Conservation (phyloP, 2,797 vertebrate genomes). For the Pangasius larnaudii region DNA sequence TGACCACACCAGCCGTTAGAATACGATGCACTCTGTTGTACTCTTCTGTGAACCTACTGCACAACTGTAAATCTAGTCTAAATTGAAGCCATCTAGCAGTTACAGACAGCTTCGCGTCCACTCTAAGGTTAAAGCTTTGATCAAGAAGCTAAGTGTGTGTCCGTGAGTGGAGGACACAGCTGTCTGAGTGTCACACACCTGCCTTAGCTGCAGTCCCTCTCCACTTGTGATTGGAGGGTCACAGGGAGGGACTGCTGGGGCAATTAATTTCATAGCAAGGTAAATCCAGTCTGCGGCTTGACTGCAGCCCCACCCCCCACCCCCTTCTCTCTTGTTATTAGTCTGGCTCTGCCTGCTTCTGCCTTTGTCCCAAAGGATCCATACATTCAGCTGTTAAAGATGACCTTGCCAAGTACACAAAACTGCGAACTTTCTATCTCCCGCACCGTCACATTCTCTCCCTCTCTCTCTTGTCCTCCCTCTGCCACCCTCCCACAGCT, state of each 20-base stretch:
- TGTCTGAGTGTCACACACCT: slow-evolving; percentile 36
- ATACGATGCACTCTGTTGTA: background rate
- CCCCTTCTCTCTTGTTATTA: slow-evolving; percentile 59
- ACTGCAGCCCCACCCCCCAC: slow-evolving; percentile 26
- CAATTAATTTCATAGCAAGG: slow-evolving; percentile 67
- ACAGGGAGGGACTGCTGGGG: slow-evolving; percentile 57
- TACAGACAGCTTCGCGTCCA: background rate
- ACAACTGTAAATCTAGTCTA: background rate
- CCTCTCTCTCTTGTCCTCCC: slow-evolving; percentile 42
- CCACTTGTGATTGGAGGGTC: slow-evolving; percentile 48
- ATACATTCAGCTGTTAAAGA: slow-evolving; percentile 64
- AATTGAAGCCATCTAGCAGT: background rate
- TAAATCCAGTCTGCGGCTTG: slow-evolving; percentile 58
- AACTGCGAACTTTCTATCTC: slow-evolving; percentile 62
- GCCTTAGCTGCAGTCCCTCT: slow-evolving; percentile 41
- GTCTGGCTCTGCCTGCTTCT: slow-evolving; percentile 62
- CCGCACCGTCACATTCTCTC: slow-evolving; percentile 41
- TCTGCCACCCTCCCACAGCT: slow-evolving; percentile 33
- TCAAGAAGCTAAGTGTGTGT: slow-evolving; percentile 2
- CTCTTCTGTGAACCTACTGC: background rate
- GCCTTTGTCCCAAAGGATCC: slow-evolving; percentile 64
- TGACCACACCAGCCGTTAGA: slow-evolving; percentile 12
- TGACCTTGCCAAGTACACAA: slow-evolving; percentile 70
- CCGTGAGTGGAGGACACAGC: slow-evolving; percentile 15
- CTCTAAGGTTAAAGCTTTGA: background rate